Evolutionary conservation across 2,797 vertebrate species (phyloP).

Genomic region (Helarctos malayanus): DNA sequence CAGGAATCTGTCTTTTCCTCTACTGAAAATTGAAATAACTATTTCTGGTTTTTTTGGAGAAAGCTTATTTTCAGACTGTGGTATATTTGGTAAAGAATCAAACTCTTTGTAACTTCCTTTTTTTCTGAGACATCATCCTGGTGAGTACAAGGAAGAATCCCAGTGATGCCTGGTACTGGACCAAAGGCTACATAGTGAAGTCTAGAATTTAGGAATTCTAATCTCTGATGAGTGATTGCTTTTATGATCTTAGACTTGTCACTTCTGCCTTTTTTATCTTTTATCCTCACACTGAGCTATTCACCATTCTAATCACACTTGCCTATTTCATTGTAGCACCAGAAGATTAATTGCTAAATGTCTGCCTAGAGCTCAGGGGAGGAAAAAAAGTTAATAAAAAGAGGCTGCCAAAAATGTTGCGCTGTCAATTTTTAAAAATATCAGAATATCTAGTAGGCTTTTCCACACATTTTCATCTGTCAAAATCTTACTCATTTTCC

Average conservation of each 20-base stretch:
- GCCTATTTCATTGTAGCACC: not conserved
- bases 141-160: not conserved
- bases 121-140: not conserved
- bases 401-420: constrained; percentile 35
- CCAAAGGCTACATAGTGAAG: not conserved
- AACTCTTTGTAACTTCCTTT: not conserved
- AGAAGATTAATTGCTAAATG: constrained; percentile 64
- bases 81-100: not conserved
- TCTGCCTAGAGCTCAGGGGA: not conserved
- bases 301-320: constrained; percentile 57
- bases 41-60: not conserved
- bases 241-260: constrained; percentile 42
- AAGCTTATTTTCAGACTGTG: not conserved
- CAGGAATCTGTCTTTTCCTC: not conserved
- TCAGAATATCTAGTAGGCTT: constrained; percentile 35
- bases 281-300: constrained; percentile 12
- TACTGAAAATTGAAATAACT: not conserved
- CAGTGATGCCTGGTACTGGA: not conserved
- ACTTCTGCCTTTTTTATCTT: constrained; percentile 41
- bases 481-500: constrained; percentile 42
- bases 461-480: constrained; percentile 49
- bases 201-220: not conserved
- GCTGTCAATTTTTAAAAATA: constrained; percentile 49
- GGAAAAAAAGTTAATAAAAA: constrained; percentile 45
- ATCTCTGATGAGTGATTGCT: not conserved